phyloP scores from a whole-genome alignment of 2,888 invertebrate genomes.

The Megaustenia siamemsis region DNA sequence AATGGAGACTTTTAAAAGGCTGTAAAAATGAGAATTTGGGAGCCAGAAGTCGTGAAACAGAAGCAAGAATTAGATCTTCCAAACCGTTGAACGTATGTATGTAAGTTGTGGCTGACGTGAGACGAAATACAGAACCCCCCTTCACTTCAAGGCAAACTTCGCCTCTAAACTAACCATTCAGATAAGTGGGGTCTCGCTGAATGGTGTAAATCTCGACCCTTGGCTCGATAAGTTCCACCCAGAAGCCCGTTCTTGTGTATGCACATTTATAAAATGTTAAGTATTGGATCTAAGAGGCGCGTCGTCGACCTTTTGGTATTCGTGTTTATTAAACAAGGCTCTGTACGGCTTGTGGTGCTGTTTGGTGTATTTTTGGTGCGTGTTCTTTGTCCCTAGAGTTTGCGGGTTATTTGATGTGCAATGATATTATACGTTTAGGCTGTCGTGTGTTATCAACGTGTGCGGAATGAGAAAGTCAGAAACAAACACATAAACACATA shows the following conservation, averaged over 20 bases:
- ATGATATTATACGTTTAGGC: too few relatives aligned
- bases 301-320: not conserved
- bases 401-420: not conserved
- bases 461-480: too few relatives aligned
- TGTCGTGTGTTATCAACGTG: too few relatives aligned
- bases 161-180: not conserved
- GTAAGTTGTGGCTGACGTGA: too few relatives aligned
- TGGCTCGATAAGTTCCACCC: constrained; percentile 1
- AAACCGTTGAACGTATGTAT: too few relatives aligned
- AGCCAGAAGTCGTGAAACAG: too few relatives aligned
- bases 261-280: constrained; percentile 21
- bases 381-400: constrained; percentile 5
- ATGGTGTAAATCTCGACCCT: not conserved
- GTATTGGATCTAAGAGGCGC: constrained; percentile 13
- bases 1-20: too few relatives aligned
- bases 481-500: too few relatives aligned
- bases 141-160: too few relatives aligned
- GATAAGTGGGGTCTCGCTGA: not conserved
- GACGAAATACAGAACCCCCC: too few relatives aligned
- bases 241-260: not conserved
- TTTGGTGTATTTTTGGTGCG: constrained; percentile 3
- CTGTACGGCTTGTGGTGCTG: not conserved
- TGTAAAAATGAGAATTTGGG: too few relatives aligned
- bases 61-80: too few relatives aligned
- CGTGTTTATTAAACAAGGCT: constrained; percentile 26